Evolutionary conservation across 1,140 invertebrate genomes (phyloP).

Genomic region (Drosophila saltans): DNA sequence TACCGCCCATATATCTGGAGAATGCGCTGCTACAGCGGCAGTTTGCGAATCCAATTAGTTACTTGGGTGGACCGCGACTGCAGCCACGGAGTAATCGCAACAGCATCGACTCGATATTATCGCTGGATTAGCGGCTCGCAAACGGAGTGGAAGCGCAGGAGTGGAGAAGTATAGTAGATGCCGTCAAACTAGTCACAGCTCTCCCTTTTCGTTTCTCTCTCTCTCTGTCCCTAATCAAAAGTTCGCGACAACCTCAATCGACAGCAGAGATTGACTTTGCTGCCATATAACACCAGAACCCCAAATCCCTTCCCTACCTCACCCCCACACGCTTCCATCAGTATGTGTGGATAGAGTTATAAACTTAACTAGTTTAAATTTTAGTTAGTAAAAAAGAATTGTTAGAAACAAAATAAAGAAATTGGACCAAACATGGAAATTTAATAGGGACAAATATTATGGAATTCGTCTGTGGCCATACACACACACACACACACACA

Average conservation of each 20-base stretch:
- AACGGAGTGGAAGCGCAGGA: conserved; percentile 5
- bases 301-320: not conserved
- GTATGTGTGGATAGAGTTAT: not conserved
- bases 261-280: conserved; percentile 14
- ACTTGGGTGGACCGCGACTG: conserved; percentile 87
- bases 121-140: conserved; percentile 85
- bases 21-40: conserved; percentile 84
- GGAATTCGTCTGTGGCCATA: too few relatives aligned
- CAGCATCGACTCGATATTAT: conserved; percentile 88
- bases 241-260: conserved; percentile 23
- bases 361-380: conserved; percentile 32
- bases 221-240: conserved; percentile 15
- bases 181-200: conserved; percentile 44
- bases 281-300: not conserved
- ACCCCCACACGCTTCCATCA: not conserved
- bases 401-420: not conserved
- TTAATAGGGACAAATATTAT: not conserved
- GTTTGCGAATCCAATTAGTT: conserved; percentile 89
- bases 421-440: not conserved
- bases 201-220: not conserved
- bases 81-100: conserved; percentile 84
- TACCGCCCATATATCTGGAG: conserved; percentile 60
- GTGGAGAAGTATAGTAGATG: not conserved
- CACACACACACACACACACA: too few relatives aligned
- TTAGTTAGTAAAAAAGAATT: conserved; percentile 32